Base-by-base conservation (phyloP, 1,140 invertebrate genomes). In the Harlomillsia oculata region DNA sequence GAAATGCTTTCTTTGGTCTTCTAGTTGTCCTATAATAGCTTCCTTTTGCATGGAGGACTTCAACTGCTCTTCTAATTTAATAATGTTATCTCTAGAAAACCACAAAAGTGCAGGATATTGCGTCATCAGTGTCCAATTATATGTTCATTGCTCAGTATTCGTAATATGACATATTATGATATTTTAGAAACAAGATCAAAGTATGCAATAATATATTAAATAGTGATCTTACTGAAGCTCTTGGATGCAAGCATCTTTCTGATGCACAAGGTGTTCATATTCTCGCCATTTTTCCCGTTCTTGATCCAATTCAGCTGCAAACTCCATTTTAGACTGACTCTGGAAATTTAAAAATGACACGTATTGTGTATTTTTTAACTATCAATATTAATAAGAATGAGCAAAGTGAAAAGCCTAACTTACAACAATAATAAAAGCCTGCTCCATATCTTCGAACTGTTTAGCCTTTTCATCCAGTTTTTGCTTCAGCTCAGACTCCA, bases 301-400 rank as follows among this genome's bases (percentile, higher is more conserved):
- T 16, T 56, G 41, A 37, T 56, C 57, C 2, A 63, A 29, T 21
- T 55, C 13, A 20, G 32, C 57, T 8, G 62, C 62, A 20, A 63
- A 49, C 3, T 52, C 57, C 56, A 63, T 60, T 60, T 63, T 63
- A 5, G 55, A 49, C 29, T 59, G 43, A 20, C 49, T 59, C 62
- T 63, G 30, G 25, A 56, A 51, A 39, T 39, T 26, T 16, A 16
- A 52, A 23, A 40, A 52, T 52, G 13, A 51, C 9, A 41, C 25
- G n/a, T n/a, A n/a, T n/a, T n/a, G n/a, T n/a, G 8, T 25, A 16
- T 44, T 44, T 8, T 20, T 25, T 3, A 25, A n/a, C 2, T 25
- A n/a, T n/a, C n/a, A n/a, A n/a, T n/a, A n/a, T n/a, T 6, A 21
- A 44, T 9, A 25, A 14, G 9, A 44, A 44, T 44, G 3, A 1